Conservation (phyloP, 1,140 invertebrate genomes). For the Polypedilum pembai region DNA sequence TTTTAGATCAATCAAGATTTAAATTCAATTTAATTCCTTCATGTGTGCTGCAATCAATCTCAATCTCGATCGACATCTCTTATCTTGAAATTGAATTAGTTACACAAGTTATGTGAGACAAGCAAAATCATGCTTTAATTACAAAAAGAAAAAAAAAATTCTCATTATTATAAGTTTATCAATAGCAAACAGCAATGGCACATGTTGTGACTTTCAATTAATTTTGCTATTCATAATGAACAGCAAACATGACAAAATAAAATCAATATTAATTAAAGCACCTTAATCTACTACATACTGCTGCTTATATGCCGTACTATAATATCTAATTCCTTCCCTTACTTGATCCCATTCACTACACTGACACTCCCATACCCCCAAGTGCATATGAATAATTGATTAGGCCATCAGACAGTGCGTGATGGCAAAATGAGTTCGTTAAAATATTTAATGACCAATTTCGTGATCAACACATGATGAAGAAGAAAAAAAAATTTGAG, state of each 20-base stretch:
- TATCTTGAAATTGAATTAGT: too few species aligned
- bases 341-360: background rate
- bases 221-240: background rate
- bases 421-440: background rate
- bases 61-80: too few species aligned
- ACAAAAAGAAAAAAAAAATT: too few species aligned
- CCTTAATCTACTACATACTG: background rate
- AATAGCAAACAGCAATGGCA: too few species aligned
- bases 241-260: background rate
- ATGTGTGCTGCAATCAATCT: too few species aligned
- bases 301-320: background rate
- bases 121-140: too few species aligned
- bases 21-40: too few species aligned
- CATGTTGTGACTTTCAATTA: conserved; percentile 5
- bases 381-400: conserved; percentile 22
- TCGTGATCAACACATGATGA: conserved; percentile 21
- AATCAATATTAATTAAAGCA: conserved; percentile 14
- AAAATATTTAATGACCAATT: conserved; percentile 24
- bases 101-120: too few species aligned
- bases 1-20: too few species aligned
- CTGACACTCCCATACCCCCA: background rate
- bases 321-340: background rate
- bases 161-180: too few species aligned
- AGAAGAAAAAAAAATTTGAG: background rate
- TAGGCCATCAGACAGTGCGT: conserved; percentile 13